A percentile compares a stretch with the other conserved stretches of the same genome.
Conservation (phyloP, 2,888 invertebrate genomes). For the Tortrix viridana region DNA sequence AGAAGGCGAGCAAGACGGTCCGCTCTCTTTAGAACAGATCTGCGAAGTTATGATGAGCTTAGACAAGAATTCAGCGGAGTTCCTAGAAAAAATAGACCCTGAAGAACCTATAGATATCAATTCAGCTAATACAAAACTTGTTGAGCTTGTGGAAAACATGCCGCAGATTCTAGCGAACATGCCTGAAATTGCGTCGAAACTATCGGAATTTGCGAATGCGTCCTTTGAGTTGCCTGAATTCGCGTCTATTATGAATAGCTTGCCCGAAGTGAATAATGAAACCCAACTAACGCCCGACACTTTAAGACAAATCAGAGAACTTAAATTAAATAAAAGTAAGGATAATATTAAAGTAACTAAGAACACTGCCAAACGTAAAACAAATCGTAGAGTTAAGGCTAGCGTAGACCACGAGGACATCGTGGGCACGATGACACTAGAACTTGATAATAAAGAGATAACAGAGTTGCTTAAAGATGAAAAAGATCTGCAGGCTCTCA, state of each 20-base stretch:
- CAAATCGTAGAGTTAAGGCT: slow-evolving; percentile 63
- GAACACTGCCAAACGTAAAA: slow-evolving; percentile 74
- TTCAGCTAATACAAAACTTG: slow-evolving; percentile 63
- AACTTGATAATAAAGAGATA: slow-evolving; percentile 69
- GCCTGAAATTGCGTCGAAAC: slow-evolving; percentile 72
- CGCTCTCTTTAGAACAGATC: slow-evolving; percentile 69
- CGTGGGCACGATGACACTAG: slow-evolving; percentile 66
- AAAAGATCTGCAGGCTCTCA: slow-evolving; percentile 60
- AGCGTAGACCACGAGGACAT: slow-evolving; percentile 57
- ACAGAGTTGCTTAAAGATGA: slow-evolving; percentile 66
- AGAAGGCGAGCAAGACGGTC: slow-evolving; percentile 50
- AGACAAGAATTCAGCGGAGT: slow-evolving; percentile 69
- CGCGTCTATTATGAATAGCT: slow-evolving; percentile 69
- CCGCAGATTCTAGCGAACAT: slow-evolving; percentile 76
- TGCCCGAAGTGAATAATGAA: slow-evolving; percentile 71
- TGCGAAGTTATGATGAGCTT: slow-evolving; percentile 75
- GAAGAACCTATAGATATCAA: slow-evolving; percentile 62
- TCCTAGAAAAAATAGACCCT: slow-evolving; percentile 64
- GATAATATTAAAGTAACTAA: slow-evolving; percentile 77
- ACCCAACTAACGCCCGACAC: slow-evolving; percentile 77
- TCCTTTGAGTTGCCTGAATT: slow-evolving; percentile 74
- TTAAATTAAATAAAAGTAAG: slow-evolving; percentile 68
- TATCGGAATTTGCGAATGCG: slow-evolving; percentile 69
- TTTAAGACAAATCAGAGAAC: slow-evolving; percentile 74
- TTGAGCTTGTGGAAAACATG: slow-evolving; percentile 73